Base-by-base conservation (phyloP, 2,797 vertebrate genomes). In the Perdix hodgsoniae region DNA sequence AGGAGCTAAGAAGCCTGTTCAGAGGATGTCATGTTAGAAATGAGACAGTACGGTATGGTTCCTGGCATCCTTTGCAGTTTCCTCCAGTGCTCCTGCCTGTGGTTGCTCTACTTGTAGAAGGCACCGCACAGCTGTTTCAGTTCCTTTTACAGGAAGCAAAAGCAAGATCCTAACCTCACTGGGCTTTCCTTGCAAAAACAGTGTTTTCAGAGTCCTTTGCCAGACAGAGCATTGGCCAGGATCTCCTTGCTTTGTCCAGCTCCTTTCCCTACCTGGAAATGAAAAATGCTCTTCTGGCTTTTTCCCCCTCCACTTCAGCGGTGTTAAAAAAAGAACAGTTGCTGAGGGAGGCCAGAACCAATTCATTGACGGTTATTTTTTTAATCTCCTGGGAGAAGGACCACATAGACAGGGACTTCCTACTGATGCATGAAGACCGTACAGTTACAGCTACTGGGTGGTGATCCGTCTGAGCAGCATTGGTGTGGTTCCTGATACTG, bases 381-480 rank as follows among this genome's bases (percentile, higher is more conserved):
- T 49, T 26, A 8, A 8, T 49, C 15, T 52, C 50, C 15, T 16
- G 18, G 3, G 3, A 47, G 79, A 23, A 45, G 37, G 35, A 8
- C 15, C 17, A 2, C 1, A 14, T 0, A n/a, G 49, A 1, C 9
- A 5, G n/a, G 7, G 17, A 18, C 6, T 1, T 49, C 31, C 11
- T 33, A 0, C 0, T 0, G 4, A 22, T 1, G 7, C 0, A 0
- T 22, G 49, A 5, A 23, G 23, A 6, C 23, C 1, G 10, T 26
- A 8, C 19, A 19, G 49, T 17, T 15, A 3, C 17, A 39, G 29
- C 39, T 6, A 3, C 59, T 2, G 23, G 23, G 23, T 1, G 11
- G 10, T 3, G 9, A 15, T 9, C 3, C 3, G 29, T 42, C 17
- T 16, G 57, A 26, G 56, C 18, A 5, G 77, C 23, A 0, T 3